phyloP scores from a whole-genome alignment of 2,113 vertebrate species.

The Gymnobelideus leadbeateri region DNA sequence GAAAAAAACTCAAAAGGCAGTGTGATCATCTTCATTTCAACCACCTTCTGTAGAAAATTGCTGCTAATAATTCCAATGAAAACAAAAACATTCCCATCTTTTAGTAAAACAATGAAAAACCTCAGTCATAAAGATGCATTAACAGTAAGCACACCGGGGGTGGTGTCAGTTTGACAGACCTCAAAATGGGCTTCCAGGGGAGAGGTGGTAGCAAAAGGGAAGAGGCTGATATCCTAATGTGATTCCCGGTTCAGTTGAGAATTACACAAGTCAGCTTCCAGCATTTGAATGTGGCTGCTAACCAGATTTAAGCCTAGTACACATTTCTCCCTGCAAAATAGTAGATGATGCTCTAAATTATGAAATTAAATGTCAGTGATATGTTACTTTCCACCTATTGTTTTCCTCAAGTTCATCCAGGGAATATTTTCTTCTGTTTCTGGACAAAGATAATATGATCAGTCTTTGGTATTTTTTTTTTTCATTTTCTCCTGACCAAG shows the following conservation, averaged over 20 bases:
- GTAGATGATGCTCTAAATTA: conserved; percentile 67
- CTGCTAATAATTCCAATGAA: conserved; percentile 48
- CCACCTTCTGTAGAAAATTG: conserved; percentile 6
- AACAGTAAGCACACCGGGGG: conserved; percentile 37
- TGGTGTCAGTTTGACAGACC: conserved; percentile 21
- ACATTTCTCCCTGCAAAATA: conserved; percentile 69
- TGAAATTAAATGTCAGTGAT: conserved; percentile 75
- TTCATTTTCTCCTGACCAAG: conserved; percentile 67
- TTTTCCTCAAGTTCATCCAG: conserved; percentile 71
- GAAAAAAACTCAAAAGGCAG: conserved; percentile 27
- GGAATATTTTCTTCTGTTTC: conserved; percentile 72
- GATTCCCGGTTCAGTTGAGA: conserved; percentile 45
- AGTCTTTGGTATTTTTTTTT: conserved; percentile 72
- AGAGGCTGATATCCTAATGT: conserved; percentile 29
- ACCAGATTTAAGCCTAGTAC: conserved; percentile 54
- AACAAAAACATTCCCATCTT: conserved; percentile 32
- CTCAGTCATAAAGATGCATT: conserved; percentile 35
- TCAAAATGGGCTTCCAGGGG: conserved; percentile 26
- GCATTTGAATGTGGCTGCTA: background rate
- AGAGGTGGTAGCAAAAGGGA: conserved; percentile 48
- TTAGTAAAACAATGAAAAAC: background rate
- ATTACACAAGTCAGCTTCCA: conserved; percentile 47
- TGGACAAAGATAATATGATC: conserved; percentile 68
- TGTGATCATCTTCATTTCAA: conserved; percentile 3
- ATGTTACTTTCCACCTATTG: conserved; percentile 74